Base-by-base conservation (phyloP, 2,888 invertebrate genomes). In the Peribatodes rhomboidaria region DNA sequence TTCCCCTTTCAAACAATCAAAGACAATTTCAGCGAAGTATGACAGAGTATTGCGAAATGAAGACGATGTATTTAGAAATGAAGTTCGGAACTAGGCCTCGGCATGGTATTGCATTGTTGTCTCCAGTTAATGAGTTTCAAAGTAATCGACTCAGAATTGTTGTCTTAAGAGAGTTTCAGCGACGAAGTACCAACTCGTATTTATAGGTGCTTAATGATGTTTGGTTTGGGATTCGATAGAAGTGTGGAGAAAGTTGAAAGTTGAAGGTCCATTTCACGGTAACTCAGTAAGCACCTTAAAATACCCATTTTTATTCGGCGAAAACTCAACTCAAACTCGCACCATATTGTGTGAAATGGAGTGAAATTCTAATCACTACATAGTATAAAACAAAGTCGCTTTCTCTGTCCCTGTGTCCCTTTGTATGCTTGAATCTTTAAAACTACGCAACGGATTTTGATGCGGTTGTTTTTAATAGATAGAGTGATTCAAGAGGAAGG, bases 111-210 rank as follows among this genome's bases (percentile, higher is more conserved):
- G 54, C 54, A 42, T 42, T 31, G 54, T 55, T 31, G 14, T 41
- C 39, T 8, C 31, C 42, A 14, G 41, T 7, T 42, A 55, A 64
- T 47, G 47, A 57, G 49, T 65, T 65, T 56, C 8, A 18, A 53
- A 58, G 55, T 52, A 55, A 55, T 55, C 57, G 52, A 60, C 57
- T 56, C 56, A 46, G 52, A 22, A 53, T 49, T 58, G 61, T 68
- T 49, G 58, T 53, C 39, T 18, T 22, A 56, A 16, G 54, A 42
- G 54, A 49, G 16, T 39, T 42, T 55, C 39, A 54, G 7, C 41
- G 13, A 41, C 6, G 1, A 27, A 20, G 33, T 31, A 20, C 9
- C n/a, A 6, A 27, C 6, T 4, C 27, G 27, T 33, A 39, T 53
- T 37, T 14, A 53, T 53, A 53, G 53, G 2, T 22, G 8, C 14